A percentile compares a stretch with the other conserved stretches of the same genome.
Conservation (phyloP, 2,888 invertebrate genomes). For the Ditylenchus weischeri region DNA sequence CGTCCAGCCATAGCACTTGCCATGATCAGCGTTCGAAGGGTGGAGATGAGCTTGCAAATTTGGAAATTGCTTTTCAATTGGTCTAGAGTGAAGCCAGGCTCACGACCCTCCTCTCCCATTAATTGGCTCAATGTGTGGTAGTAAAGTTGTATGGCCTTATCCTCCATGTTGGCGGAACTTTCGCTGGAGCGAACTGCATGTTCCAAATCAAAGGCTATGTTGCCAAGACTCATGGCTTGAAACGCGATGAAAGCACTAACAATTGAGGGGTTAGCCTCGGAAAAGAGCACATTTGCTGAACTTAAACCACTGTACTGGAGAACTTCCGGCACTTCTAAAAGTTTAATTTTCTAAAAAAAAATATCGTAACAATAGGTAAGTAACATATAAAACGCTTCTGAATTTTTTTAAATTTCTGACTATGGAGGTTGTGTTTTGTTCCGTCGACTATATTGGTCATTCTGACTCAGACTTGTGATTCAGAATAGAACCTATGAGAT, state of each 20-base stretch:
- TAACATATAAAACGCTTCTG: too few relatives aligned
- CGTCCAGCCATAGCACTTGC: too few relatives aligned
- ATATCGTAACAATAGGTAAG: too few relatives aligned
- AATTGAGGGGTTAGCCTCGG: not conserved
- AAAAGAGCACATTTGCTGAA: not conserved
- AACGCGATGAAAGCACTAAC: not conserved
- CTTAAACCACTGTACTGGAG: not conserved
- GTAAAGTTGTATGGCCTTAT: not conserved
- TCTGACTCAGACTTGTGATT: too few relatives aligned
- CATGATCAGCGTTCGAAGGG: not conserved
- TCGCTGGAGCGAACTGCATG: not conserved
- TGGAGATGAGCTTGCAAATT: conserved; percentile 1
- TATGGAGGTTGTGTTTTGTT: too few relatives aligned
- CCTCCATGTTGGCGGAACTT: not conserved
- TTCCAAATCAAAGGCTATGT: not conserved
- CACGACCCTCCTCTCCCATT: not conserved
- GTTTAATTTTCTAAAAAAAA: not conserved
- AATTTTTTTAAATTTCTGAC: too few relatives aligned
- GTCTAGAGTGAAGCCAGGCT: not conserved
- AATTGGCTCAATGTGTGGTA: not conserved
- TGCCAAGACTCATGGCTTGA: not conserved
- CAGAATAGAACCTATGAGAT: too few relatives aligned
- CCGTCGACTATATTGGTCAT: too few relatives aligned
- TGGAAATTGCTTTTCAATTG: not conserved
- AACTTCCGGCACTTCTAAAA: not conserved